A percentile compares a stretch with the other conserved stretches of the same genome.
phyloP scores from a whole-genome alignment of 92 coral and sea anemone species.

The Pocillopora meandrina region DNA sequence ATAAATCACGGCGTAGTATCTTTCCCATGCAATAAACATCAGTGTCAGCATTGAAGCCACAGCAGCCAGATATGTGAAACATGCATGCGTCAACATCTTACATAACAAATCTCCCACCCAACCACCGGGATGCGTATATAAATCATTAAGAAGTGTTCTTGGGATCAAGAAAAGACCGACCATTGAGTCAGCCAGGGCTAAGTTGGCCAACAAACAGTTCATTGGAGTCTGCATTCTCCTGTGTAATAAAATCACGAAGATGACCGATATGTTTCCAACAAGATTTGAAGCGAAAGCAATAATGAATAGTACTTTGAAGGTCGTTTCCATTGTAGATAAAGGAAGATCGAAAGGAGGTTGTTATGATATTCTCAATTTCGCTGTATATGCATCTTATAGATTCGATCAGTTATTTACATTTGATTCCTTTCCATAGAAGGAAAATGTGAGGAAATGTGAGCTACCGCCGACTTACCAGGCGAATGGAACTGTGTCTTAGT shows the following conservation, averaged over 20 bases:
- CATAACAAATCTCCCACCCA: constrained; percentile 17
- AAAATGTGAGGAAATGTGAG: not conserved
- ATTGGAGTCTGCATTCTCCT: constrained; percentile 17
- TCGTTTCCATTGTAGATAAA: not conserved
- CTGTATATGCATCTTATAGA: no score
- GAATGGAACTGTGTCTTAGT: not conserved
- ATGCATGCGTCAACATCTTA: constrained; percentile 9
- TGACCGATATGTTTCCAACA: not conserved
- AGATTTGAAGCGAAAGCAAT: constrained; percentile 1
- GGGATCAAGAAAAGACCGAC: constrained; percentile 6
- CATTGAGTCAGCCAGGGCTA: constrained; percentile 6
- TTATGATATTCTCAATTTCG: no score
- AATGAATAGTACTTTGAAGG: constrained; percentile 5
- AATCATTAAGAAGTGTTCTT: constrained; percentile 4
- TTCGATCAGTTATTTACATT: no score
- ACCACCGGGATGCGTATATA: constrained; percentile 5
- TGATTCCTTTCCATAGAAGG: no score
- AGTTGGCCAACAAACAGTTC: constrained; percentile 11
- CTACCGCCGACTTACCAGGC: not conserved
- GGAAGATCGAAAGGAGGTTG: no score
- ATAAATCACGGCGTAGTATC: constrained; percentile 15
- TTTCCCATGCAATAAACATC: constrained; percentile 24
- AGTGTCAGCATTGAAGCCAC: constrained; percentile 16
- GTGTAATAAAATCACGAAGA: not conserved
- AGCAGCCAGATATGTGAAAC: constrained; percentile 10